Percentiles rank a stretch among this genome's conserved stretches.
Conservation (phyloP, 2,113 vertebrate genomes). For the Poeciliopsis prolifica region DNA sequence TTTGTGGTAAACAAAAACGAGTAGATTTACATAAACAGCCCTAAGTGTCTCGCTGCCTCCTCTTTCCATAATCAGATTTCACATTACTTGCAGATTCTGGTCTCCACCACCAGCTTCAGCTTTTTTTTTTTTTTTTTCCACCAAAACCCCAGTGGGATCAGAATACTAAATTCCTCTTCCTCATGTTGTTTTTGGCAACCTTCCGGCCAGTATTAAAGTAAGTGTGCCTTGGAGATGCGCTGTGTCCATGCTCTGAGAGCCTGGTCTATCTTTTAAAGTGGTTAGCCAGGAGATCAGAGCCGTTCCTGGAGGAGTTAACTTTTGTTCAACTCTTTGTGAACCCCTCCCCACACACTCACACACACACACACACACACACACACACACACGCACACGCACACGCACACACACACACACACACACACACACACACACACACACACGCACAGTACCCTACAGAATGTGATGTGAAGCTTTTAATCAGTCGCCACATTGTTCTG, state of each 20-base stretch:
- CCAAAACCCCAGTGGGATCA: constrained; percentile 36
- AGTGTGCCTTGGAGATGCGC: constrained; percentile 47
- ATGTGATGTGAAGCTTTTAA: constrained; percentile 29
- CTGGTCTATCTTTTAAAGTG: constrained; percentile 54
- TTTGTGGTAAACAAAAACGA: background rate
- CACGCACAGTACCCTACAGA: background rate
- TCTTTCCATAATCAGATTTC: constrained; percentile 63
- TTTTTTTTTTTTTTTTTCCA: constrained; percentile 17
- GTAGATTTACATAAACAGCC: constrained; percentile 9
- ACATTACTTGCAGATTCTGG: constrained; percentile 45
- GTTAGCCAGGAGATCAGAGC: constrained; percentile 21
- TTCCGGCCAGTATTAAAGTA: constrained; percentile 43
- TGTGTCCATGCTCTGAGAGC: constrained; percentile 44
- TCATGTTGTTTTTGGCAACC: constrained; percentile 69
- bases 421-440: too few species aligned
- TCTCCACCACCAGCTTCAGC: constrained; percentile 43
- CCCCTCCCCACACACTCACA: background rate
- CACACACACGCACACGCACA: too few species aligned
- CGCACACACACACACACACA: too few species aligned
- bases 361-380: too few species aligned
- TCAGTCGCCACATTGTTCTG: constrained; percentile 38
- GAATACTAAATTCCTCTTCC: constrained; percentile 35
- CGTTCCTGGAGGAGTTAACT: constrained; percentile 28
- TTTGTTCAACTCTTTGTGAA: constrained; percentile 27
- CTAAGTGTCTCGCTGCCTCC: constrained; percentile 14